These are phyloP conservation scores for Elachura formosa DNA, from an alignment of 2,113 vertebrate species.

Conservation along the genomic window DNA sequence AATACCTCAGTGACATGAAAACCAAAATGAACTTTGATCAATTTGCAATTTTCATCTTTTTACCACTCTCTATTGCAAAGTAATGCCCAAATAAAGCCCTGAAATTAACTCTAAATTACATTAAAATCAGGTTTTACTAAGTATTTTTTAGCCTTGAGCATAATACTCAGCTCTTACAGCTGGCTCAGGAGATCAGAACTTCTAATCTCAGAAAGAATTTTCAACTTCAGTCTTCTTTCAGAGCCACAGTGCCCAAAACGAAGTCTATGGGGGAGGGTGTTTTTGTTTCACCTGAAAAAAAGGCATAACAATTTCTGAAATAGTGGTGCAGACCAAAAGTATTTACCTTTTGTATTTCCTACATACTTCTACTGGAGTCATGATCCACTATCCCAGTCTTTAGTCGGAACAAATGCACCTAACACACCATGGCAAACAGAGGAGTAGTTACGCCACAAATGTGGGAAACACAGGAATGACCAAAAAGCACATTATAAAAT, in stretches of 20 bases:
- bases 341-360: neutral
- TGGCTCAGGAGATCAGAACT: neutral
- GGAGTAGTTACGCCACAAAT: neutral
- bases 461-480: neutral
- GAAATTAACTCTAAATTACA: neutral
- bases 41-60: neutral
- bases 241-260: neutral
- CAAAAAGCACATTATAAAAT: neutral
- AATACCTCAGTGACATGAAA: neutral
- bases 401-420: neutral
- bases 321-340: neutral
- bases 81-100: neutral
- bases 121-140: neutral
- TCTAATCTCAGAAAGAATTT: neutral
- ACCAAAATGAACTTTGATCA: neutral
- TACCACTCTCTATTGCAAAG: neutral
- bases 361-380: neutral
- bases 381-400: neutral
- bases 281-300: neutral
- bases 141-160: neutral
- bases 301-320: neutral
- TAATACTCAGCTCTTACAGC: neutral
- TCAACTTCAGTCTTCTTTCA: neutral
- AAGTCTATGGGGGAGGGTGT: accelerated
- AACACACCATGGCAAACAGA: accelerated